A percentile compares a stretch with the other conserved stretches of the same genome.
Evolutionary conservation across 2,888 invertebrate genomes (phyloP).

Genomic region (Prosapia bicincta): DNA sequence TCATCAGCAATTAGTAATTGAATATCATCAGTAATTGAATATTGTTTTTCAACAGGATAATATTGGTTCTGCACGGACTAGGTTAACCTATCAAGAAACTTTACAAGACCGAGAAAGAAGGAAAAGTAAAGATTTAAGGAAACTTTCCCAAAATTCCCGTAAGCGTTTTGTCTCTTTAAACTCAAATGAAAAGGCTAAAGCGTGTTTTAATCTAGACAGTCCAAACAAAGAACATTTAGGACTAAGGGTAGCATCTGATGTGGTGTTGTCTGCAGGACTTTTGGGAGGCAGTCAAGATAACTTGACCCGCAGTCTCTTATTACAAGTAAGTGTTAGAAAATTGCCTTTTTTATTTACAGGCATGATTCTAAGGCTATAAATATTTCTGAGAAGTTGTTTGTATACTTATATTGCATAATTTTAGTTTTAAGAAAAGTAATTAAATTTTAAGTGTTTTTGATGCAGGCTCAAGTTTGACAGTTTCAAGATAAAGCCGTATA

Average conservation of each 20-base stretch:
- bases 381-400: too few relatives aligned
- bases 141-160: neutral
- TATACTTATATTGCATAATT: too few relatives aligned
- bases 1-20: neutral
- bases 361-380: too few relatives aligned
- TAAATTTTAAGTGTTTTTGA: too few relatives aligned
- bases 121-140: neutral
- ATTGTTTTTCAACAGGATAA: neutral
- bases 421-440: too few relatives aligned
- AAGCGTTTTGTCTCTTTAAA: neutral
- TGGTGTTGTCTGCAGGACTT: conserved; percentile 24
- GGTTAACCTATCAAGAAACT: conserved; percentile 11
- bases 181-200: conserved; percentile 7
- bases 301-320: conserved; percentile 15
- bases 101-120: neutral
- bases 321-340: conserved; percentile 12
- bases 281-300: conserved; percentile 21
- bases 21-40: too few relatives aligned
- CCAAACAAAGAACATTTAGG: neutral
- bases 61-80: conserved; percentile 21
- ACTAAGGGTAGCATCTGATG: conserved; percentile 17
- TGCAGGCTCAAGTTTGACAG: too few relatives aligned
- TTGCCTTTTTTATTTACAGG: too few relatives aligned
- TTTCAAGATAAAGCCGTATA: too few relatives aligned
- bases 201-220: neutral